These are phyloP conservation scores for Podarcis siculus DNA, from an alignment of 2,797 vertebrate species.

Conservation along the genomic window DNA sequence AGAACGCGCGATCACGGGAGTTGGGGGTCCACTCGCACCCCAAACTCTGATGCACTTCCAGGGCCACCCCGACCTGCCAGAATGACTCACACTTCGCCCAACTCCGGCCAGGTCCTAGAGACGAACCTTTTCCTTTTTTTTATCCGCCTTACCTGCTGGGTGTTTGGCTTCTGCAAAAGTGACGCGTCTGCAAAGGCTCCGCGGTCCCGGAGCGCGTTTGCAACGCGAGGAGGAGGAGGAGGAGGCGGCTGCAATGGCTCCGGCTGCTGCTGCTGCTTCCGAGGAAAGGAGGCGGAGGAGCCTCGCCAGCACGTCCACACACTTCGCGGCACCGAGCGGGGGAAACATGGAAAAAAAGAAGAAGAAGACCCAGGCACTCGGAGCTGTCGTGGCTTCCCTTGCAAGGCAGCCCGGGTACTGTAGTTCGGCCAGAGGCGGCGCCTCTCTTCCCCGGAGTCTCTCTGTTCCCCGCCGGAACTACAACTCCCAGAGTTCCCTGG, in stretches of 20 bases:
- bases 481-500: slow-evolving; percentile 8
- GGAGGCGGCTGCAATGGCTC: background rate
- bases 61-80: background rate
- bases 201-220: background rate
- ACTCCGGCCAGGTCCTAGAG: background rate
- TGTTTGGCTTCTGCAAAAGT: background rate
- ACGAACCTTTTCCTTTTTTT: background rate
- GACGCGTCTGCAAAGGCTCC: background rate
- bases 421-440: background rate
- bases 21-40: background rate
- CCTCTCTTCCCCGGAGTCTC: background rate
- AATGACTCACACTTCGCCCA: background rate
- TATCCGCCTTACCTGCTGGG: no score
- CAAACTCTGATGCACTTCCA: slow-evolving; percentile 2
- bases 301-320: background rate
- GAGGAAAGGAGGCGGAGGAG: background rate
- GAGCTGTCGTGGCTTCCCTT: slow-evolving; percentile 28
- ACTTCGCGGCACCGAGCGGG: background rate
- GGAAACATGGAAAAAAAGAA: background rate
- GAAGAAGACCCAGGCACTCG: background rate
- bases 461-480: background rate
- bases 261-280: background rate
- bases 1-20: background rate
- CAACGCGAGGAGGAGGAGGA: background rate
- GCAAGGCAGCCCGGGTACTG: background rate